Evolutionary conservation across 2,888 invertebrate genomes (phyloP).

Genomic region (Pollenia angustigena): DNA sequence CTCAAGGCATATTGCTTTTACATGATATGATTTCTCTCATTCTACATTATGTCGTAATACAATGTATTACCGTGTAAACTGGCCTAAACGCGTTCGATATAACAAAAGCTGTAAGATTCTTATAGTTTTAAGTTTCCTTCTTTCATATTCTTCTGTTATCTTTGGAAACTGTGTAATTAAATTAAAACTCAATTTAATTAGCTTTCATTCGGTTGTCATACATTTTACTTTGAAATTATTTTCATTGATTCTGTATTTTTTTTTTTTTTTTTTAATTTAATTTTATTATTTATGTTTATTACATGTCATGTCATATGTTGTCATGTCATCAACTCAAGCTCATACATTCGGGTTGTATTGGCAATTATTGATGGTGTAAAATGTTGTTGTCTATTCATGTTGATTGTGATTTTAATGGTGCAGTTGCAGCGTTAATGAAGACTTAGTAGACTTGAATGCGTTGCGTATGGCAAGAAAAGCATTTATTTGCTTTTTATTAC

Average conservation of each 20-base stretch:
- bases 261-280: slow-evolving; percentile 31
- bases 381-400: slow-evolving; percentile 67
- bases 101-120: background rate
- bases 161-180: slow-evolving; percentile 62
- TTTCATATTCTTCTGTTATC: background rate
- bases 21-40: too few species aligned
- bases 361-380: slow-evolving; percentile 63
- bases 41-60: too few species aligned
- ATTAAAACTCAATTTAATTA: slow-evolving; percentile 56
- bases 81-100: too few species aligned
- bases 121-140: background rate
- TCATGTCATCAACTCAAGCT: slow-evolving; percentile 37
- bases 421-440: slow-evolving; percentile 59
- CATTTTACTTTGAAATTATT: slow-evolving; percentile 47
- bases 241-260: slow-evolving; percentile 54
- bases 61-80: too few species aligned
- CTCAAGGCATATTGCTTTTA: too few species aligned
- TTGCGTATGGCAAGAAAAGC: slow-evolving; percentile 34
- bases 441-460: slow-evolving; percentile 35
- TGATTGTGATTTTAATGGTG: slow-evolving; percentile 61
- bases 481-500: slow-evolving; percentile 62
- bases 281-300: slow-evolving; percentile 65
- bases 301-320: slow-evolving; percentile 67
- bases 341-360: slow-evolving; percentile 46
- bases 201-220: slow-evolving; percentile 59